A percentile compares a stretch with the other conserved stretches of the same genome.
phyloP scores from a whole-genome alignment of 2,797 vertebrate genomes.

The Decapterus maruadsi region DNA sequence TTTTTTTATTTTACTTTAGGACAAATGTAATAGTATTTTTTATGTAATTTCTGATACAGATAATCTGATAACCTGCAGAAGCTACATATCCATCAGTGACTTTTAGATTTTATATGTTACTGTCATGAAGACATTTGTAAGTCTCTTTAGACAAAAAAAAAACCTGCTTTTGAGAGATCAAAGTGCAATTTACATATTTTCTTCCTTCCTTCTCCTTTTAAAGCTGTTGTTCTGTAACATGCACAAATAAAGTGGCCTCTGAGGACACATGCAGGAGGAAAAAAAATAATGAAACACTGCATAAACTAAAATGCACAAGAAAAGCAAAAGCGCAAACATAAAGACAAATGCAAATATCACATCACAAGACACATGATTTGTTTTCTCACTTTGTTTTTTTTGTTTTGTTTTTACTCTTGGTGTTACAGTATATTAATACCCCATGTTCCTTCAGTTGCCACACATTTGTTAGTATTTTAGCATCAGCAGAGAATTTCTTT shows the following conservation, averaged over 20 bases:
- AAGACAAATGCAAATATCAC: neutral
- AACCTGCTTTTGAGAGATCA: neutral
- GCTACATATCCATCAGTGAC: neutral
- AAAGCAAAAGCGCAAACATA: neutral
- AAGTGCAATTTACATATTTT: neutral
- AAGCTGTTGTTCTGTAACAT: neutral
- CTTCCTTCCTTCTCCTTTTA: neutral
- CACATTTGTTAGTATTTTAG: neutral
- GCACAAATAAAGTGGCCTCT: constrained; percentile 10
- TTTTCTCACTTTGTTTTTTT: too few relatives aligned
- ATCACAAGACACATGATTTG: neutral
- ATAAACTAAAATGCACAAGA: too few relatives aligned
- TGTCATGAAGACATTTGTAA: too few relatives aligned
- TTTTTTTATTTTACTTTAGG: neutral
- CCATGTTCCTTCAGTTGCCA: neutral
- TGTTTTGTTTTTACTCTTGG: too few relatives aligned
- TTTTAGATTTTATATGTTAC: neutral
- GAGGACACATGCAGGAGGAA: neutral
- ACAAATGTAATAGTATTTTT: neutral
- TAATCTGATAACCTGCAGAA: neutral
- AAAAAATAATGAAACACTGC: too few relatives aligned
- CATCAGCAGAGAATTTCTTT: neutral
- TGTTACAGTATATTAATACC: too few relatives aligned
- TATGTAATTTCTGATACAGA: neutral
- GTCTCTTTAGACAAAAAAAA: too few relatives aligned